Percentiles rank a stretch among this genome's conserved stretches.
phyloP scores from a whole-genome alignment of 2,888 invertebrate genomes.

The Esperia sulphurella region DNA sequence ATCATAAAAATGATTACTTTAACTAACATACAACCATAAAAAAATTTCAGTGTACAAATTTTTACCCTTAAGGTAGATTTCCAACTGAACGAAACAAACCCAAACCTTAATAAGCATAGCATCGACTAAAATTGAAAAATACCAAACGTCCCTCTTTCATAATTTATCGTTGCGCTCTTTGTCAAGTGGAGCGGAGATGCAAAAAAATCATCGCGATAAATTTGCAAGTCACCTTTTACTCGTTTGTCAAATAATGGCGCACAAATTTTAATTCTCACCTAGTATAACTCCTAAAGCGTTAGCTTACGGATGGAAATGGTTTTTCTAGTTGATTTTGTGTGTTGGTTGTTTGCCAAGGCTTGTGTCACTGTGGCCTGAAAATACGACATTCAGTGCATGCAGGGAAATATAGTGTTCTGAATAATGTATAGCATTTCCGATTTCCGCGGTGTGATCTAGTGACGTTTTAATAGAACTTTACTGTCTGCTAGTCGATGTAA shows the following conservation, averaged over 20 bases:
- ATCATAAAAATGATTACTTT: too few relatives aligned
- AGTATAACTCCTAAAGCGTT: background rate
- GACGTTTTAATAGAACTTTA: conserved; percentile 12
- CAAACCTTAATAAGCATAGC: background rate
- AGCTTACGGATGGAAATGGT: conserved; percentile 16
- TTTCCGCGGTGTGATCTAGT: conserved; percentile 27
- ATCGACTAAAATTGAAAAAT: conserved; percentile 41
- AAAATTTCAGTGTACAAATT: too few relatives aligned
- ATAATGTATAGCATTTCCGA: conserved; percentile 37
- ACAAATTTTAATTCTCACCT: conserved; percentile 25
- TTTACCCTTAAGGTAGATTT: too few relatives aligned
- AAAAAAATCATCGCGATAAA: conserved; percentile 62
- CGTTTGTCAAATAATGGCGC: conserved; percentile 63
- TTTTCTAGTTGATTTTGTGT: conserved; percentile 9
- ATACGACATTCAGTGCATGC: conserved; percentile 51
- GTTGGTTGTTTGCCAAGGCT: conserved; percentile 29
- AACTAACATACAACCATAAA: too few relatives aligned
- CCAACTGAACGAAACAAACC: too few relatives aligned
- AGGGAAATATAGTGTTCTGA: conserved; percentile 46
- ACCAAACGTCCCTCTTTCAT: conserved; percentile 40
- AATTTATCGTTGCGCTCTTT: conserved; percentile 60
- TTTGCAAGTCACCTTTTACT: conserved; percentile 64
- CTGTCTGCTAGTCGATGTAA: background rate
- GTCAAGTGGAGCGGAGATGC: conserved; percentile 53
- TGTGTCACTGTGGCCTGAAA: conserved; percentile 51